Evolutionary conservation across 2,888 invertebrate species (phyloP).

Genomic region (Phaonia tiefii): DNA sequence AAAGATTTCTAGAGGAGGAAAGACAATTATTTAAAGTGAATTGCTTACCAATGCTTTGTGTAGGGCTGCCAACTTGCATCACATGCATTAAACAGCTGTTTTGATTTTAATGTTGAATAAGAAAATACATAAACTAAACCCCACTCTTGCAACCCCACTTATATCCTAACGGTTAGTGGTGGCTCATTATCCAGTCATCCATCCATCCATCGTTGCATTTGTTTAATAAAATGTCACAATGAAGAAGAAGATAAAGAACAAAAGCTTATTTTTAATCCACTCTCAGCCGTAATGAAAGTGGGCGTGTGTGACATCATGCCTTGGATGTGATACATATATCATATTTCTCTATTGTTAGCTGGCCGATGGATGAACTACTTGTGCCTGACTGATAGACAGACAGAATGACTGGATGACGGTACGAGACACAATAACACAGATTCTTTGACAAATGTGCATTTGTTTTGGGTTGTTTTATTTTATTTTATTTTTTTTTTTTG

Average conservation of each 20-base stretch:
- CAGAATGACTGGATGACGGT: constrained; percentile 27
- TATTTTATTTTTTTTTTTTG: constrained; percentile 45
- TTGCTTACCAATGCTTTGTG: not conserved
- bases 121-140: constrained; percentile 39
- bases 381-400: not conserved
- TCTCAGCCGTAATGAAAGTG: constrained; percentile 57
- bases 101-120: constrained; percentile 50
- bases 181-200: not conserved
- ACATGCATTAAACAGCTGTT: constrained; percentile 58
- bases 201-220: not conserved
- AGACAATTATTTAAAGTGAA: not conserved
- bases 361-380: constrained; percentile 9
- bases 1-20: no score
- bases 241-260: constrained; percentile 37
- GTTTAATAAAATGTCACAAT: constrained; percentile 47
- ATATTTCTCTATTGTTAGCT: constrained; percentile 58
- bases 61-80: constrained; percentile 29
- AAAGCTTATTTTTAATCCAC: constrained; percentile 58
- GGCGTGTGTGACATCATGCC: constrained; percentile 67
- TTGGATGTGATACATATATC: constrained; percentile 51
- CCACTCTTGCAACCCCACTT: not conserved
- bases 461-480: constrained; percentile 20
- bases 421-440: constrained; percentile 42
- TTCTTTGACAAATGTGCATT: constrained; percentile 32
- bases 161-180: not conserved